These are phyloP conservation scores for Eucera pruinosa DNA, from an alignment of 2,888 invertebrate species.

Conservation along the genomic window DNA sequence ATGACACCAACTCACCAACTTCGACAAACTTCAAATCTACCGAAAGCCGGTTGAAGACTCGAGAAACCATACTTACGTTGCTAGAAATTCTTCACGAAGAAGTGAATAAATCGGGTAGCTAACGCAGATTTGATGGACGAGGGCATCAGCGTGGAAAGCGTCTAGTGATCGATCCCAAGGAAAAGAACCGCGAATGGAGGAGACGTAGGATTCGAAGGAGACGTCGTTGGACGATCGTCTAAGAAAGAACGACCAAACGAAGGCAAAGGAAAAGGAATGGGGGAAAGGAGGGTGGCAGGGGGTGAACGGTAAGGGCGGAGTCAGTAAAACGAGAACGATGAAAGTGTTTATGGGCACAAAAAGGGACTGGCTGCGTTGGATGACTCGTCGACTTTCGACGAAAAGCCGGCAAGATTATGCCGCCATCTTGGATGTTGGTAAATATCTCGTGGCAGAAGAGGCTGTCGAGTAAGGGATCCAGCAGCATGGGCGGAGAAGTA, in stretches of 20 bases:
- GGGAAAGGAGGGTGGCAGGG: neutral
- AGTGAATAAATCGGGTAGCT: neutral
- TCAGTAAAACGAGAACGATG: constrained; percentile 53
- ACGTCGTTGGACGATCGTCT: neutral
- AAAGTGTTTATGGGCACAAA: constrained; percentile 68
- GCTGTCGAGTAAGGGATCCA: constrained; percentile 66
- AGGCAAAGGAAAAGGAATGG: constrained; percentile 18
- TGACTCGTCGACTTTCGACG: constrained; percentile 77
- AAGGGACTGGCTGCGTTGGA: constrained; percentile 66
- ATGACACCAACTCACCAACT: too few relatives aligned
- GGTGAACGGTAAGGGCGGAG: constrained; percentile 43
- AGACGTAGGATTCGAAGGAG: neutral
- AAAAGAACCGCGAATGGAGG: constrained; percentile 30
- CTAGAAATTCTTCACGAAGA: too few relatives aligned
- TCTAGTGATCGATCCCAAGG: constrained; percentile 30
- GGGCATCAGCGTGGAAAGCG: neutral
- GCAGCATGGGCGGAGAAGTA: constrained; percentile 69
- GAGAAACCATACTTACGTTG: too few relatives aligned
- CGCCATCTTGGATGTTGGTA: constrained; percentile 84
- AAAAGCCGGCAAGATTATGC: constrained; percentile 81
- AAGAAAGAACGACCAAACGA: constrained; percentile 17
- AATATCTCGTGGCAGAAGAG: constrained; percentile 81
- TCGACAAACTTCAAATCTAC: too few relatives aligned
- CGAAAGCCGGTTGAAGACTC: too few relatives aligned
- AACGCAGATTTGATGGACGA: neutral